Evolutionary conservation across 2,113 vertebrate species (phyloP).

Genomic region (Raja brachyura): DNA sequence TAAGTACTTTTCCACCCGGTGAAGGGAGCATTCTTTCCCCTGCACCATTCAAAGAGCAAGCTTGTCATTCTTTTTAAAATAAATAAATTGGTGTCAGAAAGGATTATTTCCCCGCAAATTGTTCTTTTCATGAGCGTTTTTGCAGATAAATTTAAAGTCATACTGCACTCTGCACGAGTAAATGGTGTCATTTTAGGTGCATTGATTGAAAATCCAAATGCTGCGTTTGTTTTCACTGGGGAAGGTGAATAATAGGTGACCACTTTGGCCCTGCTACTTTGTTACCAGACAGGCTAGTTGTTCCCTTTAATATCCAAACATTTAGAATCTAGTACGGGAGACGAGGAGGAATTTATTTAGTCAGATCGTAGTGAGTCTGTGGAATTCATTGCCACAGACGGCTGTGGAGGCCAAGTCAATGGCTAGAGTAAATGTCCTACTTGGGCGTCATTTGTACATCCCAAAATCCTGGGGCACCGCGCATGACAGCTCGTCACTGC

Average conservation of each 20-base stretch:
- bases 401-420: too few relatives aligned
- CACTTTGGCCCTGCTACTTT: background rate
- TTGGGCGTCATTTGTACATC: too few relatives aligned
- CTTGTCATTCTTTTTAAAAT: background rate
- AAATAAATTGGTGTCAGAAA: background rate
- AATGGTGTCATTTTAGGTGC: background rate
- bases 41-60: conserved; percentile 46
- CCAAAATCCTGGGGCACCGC: too few relatives aligned
- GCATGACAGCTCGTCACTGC: too few relatives aligned
- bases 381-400: too few relatives aligned
- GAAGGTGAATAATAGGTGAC: background rate
- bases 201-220: background rate
- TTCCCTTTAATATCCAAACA: too few relatives aligned
- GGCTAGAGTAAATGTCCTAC: too few relatives aligned
- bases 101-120: background rate
- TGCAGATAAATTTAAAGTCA: background rate
- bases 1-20: conserved; percentile 46
- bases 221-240: background rate
- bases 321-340: too few relatives aligned
- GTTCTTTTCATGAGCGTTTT: background rate
- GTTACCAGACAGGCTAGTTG: background rate
- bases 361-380: too few relatives aligned
- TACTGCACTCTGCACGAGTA: background rate
- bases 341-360: too few relatives aligned
- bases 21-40: conserved; percentile 51